Conservation (phyloP, 2,113 vertebrate genomes). For the Ancistrus triradiatus region DNA sequence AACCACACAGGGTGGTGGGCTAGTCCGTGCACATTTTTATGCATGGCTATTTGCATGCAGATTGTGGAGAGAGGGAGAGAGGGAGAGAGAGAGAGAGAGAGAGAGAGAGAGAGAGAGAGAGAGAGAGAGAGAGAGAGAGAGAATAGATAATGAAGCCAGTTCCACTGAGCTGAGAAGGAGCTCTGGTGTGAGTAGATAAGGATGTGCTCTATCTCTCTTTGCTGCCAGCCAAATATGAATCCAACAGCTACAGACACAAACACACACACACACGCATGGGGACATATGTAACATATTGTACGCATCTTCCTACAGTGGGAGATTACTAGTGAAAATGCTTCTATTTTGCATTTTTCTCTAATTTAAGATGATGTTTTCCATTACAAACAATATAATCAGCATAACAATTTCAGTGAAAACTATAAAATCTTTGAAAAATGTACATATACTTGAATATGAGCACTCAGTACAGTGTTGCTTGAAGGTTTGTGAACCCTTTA, state of each 20-base stretch:
- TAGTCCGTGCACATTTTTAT: constrained; percentile 26
- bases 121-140: constrained; percentile 62
- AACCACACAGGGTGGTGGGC: constrained; percentile 5
- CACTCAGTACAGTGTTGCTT: too few relatives aligned
- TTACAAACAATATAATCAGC: too few relatives aligned
- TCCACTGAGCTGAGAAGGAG: constrained; percentile 67
- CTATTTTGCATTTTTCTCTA: too few relatives aligned
- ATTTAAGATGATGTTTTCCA: too few relatives aligned
- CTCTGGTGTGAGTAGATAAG: constrained; percentile 77
- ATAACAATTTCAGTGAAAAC: too few relatives aligned
- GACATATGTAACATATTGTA: too few relatives aligned
- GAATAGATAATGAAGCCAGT: constrained; percentile 73
- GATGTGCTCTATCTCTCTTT: constrained; percentile 64
- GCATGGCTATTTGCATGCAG: constrained; percentile 64
- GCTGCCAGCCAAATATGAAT: constrained; percentile 72
- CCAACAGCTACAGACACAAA: constrained; percentile 54
- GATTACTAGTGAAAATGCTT: too few relatives aligned
- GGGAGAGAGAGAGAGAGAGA: constrained; percentile 53
- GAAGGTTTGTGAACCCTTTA: too few relatives aligned
- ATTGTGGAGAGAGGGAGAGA: constrained; percentile 49
- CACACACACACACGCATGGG: not conserved
- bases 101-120: constrained; percentile 43
- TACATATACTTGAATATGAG: too few relatives aligned
- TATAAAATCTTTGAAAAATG: too few relatives aligned
- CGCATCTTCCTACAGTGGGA: too few relatives aligned